Conservation (phyloP, 2,113 vertebrate species). For the Otus sunia region DNA sequence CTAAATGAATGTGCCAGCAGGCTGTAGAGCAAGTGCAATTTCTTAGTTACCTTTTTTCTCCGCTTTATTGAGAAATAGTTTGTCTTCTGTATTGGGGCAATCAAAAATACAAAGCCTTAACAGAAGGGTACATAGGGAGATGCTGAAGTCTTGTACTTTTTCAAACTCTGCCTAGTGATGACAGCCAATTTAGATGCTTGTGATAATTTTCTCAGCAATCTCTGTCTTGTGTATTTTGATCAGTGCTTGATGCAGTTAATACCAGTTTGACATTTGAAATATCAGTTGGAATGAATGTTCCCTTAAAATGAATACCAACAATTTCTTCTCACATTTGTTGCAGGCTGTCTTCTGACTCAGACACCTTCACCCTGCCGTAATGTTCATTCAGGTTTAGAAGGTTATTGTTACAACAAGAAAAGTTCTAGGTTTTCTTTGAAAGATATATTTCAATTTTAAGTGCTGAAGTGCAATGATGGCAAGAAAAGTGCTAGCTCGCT, state of each 20-base stretch:
- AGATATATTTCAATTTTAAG: background rate
- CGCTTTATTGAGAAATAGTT: background rate
- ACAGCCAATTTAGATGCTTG: conserved; percentile 23
- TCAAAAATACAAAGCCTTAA: background rate
- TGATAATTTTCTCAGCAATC: conserved; percentile 17
- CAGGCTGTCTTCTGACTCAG: background rate
- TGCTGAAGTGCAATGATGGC: background rate
- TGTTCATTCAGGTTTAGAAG: background rate
- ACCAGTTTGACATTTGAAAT: conserved; percentile 28
- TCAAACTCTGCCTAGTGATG: background rate
- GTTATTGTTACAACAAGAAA: background rate
- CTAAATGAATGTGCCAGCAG: background rate
- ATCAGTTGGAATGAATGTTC: background rate
- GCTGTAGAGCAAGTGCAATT: background rate
- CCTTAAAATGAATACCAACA: background rate
- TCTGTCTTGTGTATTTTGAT: conserved; percentile 40
- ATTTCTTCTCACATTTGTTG: background rate
- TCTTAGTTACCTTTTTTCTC: background rate
- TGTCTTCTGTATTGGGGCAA: background rate
- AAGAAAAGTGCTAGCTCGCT: background rate
- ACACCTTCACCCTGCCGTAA: background rate
- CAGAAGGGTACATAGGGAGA: background rate
- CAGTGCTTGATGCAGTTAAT: conserved; percentile 24
- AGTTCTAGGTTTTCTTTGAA: background rate
- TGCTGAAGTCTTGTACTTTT: background rate